Percentiles rank a stretch among this genome's conserved stretches.
These are phyloP conservation scores for Xylocampa areola DNA, from an alignment of 2,888 invertebrate species.

Conservation along the genomic window DNA sequence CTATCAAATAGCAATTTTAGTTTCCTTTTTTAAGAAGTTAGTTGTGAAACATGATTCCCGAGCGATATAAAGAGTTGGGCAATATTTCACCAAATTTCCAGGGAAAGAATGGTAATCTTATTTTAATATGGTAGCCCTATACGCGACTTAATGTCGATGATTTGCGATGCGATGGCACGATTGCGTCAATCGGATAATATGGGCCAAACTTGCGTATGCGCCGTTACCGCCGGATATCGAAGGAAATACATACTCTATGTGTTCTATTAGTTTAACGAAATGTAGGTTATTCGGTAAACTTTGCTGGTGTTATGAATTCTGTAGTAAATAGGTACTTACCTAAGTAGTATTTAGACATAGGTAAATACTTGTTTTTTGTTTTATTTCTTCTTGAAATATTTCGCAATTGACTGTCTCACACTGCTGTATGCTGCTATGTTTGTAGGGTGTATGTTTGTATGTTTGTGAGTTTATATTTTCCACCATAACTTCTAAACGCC, in stretches of 20 bases:
- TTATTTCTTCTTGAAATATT: not conserved
- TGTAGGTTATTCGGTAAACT: conserved; percentile 9
- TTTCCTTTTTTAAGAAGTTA: too few species aligned
- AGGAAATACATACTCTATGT: conserved; percentile 34
- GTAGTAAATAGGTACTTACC: not conserved
- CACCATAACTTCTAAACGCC: too few species aligned
- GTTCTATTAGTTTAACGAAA: conserved; percentile 30
- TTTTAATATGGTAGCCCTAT: too few species aligned
- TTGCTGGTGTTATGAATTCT: conserved; percentile 19
- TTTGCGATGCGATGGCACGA: conserved; percentile 26
- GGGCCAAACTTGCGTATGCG: conserved; percentile 43
- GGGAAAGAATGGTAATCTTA: too few species aligned
- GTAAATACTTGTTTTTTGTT: conserved; percentile 3
- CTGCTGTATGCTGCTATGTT: too few species aligned
- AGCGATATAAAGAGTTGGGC: too few species aligned
- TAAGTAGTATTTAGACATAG: not conserved
- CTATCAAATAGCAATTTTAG: too few species aligned
- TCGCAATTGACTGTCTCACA: not conserved
- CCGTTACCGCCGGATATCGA: conserved; percentile 45
- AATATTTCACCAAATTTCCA: too few species aligned
- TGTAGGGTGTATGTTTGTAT: too few species aligned
- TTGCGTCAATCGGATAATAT: conserved; percentile 54
- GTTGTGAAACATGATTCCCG: too few species aligned
- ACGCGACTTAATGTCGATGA: conserved; percentile 51
- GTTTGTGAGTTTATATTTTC: too few species aligned